Percentiles rank a stretch among this genome's conserved stretches.
phyloP scores from a whole-genome alignment of 2,888 invertebrate genomes.

The Clivina fossor region DNA sequence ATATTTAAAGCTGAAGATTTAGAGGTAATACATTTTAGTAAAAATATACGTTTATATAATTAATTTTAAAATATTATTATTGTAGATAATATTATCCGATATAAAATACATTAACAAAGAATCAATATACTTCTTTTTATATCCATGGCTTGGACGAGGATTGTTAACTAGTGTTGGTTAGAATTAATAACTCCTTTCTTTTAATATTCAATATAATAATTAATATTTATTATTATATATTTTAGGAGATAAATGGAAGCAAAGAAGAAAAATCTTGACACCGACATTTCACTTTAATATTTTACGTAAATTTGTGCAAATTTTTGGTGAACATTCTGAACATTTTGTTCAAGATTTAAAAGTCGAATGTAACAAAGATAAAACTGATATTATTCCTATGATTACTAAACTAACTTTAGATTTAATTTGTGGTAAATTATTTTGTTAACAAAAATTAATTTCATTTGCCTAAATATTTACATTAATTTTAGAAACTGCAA shows the following conservation, averaged over 20 bases:
- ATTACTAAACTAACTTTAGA: constrained; percentile 10
- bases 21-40: constrained; percentile 17
- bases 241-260: constrained; percentile 23
- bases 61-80: constrained; percentile 2
- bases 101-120: constrained; percentile 14
- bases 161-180: constrained; percentile 14
- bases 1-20: constrained; percentile 17
- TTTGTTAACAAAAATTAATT: neutral
- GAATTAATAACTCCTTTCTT: neutral
- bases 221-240: neutral
- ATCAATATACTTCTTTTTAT: constrained; percentile 2
- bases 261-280: constrained; percentile 22
- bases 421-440: constrained; percentile 25
- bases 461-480: neutral
- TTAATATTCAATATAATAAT: neutral
- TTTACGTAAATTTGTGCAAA: constrained; percentile 4
- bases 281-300: constrained; percentile 30
- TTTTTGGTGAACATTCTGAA: constrained; percentile 21
- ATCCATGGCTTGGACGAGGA: constrained; percentile 13
- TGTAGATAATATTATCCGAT: constrained; percentile 16
- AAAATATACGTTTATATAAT: neutral
- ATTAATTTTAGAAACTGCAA: constrained; percentile 27
- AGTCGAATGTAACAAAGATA: constrained; percentile 19
- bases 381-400: constrained; percentile 23
- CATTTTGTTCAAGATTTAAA: constrained; percentile 12